Evolutionary conservation across 2,797 vertebrate species (phyloP).

Genomic region (Rhinoraja longicauda): DNA sequence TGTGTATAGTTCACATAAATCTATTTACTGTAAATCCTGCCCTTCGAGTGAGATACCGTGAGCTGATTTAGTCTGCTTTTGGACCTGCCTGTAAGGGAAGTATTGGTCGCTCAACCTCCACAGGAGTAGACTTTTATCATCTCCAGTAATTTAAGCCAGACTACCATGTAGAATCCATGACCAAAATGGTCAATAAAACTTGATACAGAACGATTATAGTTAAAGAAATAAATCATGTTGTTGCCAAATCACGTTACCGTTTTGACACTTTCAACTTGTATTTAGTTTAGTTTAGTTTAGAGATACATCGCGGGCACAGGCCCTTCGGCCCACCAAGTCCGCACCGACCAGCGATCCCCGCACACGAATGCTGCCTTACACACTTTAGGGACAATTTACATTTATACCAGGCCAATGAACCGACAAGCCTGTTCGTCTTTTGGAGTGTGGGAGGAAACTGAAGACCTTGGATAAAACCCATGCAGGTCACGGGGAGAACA

Average conservation of each 20-base stretch:
- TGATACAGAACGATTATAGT: background rate
- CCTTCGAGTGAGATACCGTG: background rate
- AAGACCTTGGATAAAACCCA: too few relatives aligned
- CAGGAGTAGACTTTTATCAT: background rate
- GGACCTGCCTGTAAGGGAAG: background rate
- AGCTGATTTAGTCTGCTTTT: background rate
- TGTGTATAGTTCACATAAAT: background rate
- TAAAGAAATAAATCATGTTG: background rate
- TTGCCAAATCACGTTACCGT: background rate
- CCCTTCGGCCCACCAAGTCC: too few relatives aligned
- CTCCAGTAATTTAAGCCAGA: background rate
- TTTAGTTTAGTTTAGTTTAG: too few relatives aligned
- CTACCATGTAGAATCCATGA: background rate
- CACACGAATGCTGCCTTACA: too few relatives aligned
- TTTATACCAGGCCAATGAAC: too few relatives aligned
- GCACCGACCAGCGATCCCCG: too few relatives aligned
- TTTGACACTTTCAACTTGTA: background rate
- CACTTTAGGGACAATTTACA: too few relatives aligned
- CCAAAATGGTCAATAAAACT: background rate
- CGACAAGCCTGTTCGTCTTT: too few relatives aligned
- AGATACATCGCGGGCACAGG: too few relatives aligned
- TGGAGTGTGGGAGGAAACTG: too few relatives aligned
- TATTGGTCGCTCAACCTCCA: background rate
- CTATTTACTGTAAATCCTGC: background rate
- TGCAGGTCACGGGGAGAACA: too few relatives aligned